Percentiles rank a stretch among this genome's conserved stretches.
These are phyloP conservation scores for Wiebesia pumilae DNA, from an alignment of 1,140 invertebrate genomes.

Conservation along the genomic window DNA sequence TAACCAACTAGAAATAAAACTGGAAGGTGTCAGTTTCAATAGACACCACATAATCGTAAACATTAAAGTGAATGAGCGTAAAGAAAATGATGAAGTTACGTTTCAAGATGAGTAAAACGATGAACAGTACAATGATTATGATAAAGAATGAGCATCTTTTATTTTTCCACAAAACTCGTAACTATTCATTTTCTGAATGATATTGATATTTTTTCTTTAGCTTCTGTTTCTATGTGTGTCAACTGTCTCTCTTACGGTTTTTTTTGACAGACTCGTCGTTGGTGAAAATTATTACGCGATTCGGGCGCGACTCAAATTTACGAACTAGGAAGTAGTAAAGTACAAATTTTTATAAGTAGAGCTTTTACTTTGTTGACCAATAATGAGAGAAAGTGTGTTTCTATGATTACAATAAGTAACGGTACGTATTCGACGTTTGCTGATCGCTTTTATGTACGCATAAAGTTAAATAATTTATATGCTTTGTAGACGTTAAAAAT, in stretches of 20 bases:
- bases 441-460: not conserved
- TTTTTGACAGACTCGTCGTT: not conserved
- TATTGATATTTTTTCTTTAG: not conserved
- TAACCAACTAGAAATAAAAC: no score
- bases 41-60: no score
- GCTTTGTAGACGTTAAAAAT: not conserved
- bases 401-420: conserved; percentile 28
- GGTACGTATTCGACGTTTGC: not conserved
- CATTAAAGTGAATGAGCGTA: not conserved
- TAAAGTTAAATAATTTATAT: not conserved
- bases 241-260: not conserved
- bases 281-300: not conserved
- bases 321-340: conserved; percentile 8
- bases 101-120: not conserved
- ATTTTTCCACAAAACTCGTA: not conserved
- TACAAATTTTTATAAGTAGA: conserved; percentile 12
- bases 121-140: not conserved
- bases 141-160: not conserved
- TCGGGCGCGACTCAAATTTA: not conserved
- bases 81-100: not conserved
- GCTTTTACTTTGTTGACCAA: conserved; percentile 36
- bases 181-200: not conserved
- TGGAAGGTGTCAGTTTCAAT: no score
- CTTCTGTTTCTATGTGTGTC: not conserved
- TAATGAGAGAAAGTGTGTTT: conserved; percentile 39